These are phyloP conservation scores for Rhopalosiphum maidis DNA, from an alignment of 1,140 invertebrate genomes.

Conservation along the genomic window DNA sequence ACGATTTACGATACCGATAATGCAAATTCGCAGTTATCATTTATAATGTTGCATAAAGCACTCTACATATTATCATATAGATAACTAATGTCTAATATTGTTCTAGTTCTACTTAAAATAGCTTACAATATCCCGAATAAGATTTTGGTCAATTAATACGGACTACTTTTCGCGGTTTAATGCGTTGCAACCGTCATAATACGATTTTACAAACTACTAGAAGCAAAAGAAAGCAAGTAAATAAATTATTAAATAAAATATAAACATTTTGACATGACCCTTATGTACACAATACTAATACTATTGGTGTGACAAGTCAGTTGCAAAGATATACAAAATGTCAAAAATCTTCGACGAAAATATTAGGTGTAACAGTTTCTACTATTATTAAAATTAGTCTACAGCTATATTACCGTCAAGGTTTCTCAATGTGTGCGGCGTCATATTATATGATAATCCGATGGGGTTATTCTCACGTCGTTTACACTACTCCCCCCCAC, in stretches of 20 bases:
- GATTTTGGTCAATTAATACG: neutral
- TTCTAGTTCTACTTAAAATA: neutral
- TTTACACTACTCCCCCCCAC: neutral
- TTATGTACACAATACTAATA: neutral
- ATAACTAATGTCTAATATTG: neutral
- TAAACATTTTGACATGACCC: neutral
- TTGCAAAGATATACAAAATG: neutral
- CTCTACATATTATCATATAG: neutral
- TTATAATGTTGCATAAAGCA: neutral
- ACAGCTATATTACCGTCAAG: neutral
- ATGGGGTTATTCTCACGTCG: neutral
- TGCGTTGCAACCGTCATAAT: neutral
- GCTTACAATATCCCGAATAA: neutral
- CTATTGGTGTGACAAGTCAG: neutral
- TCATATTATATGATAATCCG: neutral
- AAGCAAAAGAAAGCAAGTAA: neutral
- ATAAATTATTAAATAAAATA: neutral
- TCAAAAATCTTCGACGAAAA: neutral
- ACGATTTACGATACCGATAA: neutral
- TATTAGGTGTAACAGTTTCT: neutral
- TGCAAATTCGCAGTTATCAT: neutral
- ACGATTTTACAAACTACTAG: neutral
- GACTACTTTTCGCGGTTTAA: neutral
- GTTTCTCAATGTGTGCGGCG: neutral
- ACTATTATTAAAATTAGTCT: neutral